Base-by-base conservation (phyloP, 2,888 invertebrate species). In the Pogonocherus hispidulus region DNA sequence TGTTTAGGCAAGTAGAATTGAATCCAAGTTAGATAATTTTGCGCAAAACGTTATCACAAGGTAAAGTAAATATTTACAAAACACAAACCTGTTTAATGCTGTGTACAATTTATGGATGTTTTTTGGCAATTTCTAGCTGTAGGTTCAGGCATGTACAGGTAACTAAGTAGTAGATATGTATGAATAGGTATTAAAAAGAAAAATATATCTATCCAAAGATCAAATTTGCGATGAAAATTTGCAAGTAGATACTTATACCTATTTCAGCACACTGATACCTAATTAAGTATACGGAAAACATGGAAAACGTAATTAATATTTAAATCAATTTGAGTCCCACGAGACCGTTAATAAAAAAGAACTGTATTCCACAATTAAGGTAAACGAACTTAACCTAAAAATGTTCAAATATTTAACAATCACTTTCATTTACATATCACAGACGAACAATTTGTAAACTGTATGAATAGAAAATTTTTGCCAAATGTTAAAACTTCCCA, bases 371-470 rank as follows among this genome's bases (percentile, higher is more conserved):
- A 9, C n/a, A 32, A 19, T 52, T 52, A 32, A 47, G 59, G 59
- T 59, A 59, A 49, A 59, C 47, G 59, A 59, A 59, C 59, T 47
- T 59, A 59, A 59, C 59, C 59, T 59, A 27, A 59, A 46, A 59
- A 23, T 59, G 11, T 18, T 16, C 22, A 14, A 46, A 44, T 57
- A 23, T 41, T 41, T 6, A 47, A 56, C n/a, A 47, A 47, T 46
- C 47, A 46, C 47, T 47, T n/a, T 32, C n/a, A 14, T 41, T 41
- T 14, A 14, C 41, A 22, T 6, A 32, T 32, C 16, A 52, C 32
- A 52, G 32, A 20, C 19, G 16, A 11, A 3, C 8, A 1, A 18
- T 52, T 18, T 2, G 16, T 32, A 3, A 8, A 11, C 52, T 8
- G 8, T 18, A 16, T 47, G 9, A 52, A 52, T 5, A 1, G 6